Evolutionary conservation across 2,888 invertebrate species (phyloP), one percentile per base, ranked within the genome.

Genomic region (Leptopilina syphax): DNA sequence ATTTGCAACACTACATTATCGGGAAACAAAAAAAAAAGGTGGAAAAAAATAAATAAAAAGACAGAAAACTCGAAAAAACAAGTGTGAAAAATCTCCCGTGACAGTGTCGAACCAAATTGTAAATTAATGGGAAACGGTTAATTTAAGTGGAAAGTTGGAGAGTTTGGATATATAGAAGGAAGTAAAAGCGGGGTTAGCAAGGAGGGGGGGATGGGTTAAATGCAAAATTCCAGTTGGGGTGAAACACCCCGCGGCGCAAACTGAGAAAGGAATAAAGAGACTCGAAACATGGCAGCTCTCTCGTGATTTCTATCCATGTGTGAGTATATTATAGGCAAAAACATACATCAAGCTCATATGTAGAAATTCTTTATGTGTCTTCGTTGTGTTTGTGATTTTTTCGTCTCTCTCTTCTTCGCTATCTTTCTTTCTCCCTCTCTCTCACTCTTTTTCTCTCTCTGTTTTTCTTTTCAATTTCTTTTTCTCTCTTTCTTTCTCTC

Each of bases 131-230:
- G 34, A 57, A 57, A 73, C n/a, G 73, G 34, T 34, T 73, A 41
- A 57, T 73, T 73, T 18, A 73, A 73, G 73, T 73, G 34, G 57
- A 54, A 73, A 73, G 73, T 70, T 70, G 13, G 54, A 24, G 24
- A 70, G 50, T 24, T 54, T 34, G 6, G 50, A 50, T 50, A 47
- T 47, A 24, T 68, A 68, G 68, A 50, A 50, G 50, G 50, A 50
- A 27, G 68, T 27, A 34, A 18, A 73, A 73, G 73, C 27, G 50
- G 13, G 70, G 24, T 57, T 68, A 68, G 68, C 9, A 50, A 10
- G 12, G 68, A 10, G 12, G 68, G 10, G 27, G 7, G 57, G 34
- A 57, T 18, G 34, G 57, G 34, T 27, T 12, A 54, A 73, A 57
- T 73, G 27, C 73, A 34, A 73, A 73, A 73, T 34, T 73, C 50